Evolutionary conservation across 1,140 invertebrate genomes (phyloP).

Genomic region (Plutomurus gul): DNA sequence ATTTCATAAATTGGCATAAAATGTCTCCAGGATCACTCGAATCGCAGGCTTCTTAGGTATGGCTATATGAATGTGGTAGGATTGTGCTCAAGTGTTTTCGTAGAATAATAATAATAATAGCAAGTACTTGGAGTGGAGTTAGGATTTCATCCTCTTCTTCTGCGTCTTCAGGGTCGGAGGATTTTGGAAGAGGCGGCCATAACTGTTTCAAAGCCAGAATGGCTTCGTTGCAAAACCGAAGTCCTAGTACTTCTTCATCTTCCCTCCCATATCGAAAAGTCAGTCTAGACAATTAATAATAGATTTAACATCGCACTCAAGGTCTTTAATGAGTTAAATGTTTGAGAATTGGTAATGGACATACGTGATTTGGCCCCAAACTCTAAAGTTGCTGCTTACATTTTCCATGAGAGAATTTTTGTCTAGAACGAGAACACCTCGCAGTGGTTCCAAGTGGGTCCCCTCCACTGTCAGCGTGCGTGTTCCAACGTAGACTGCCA

Average conservation of each 20-base stretch:
- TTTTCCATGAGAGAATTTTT: conserved; percentile 46
- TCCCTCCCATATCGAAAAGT: conserved; percentile 88
- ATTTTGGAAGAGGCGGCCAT: conserved; percentile 66
- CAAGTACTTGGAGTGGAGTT: conserved; percentile 71
- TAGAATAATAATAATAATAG: neutral
- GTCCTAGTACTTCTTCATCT: conserved; percentile 90
- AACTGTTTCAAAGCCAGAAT: conserved; percentile 83
- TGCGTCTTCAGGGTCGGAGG: conserved; percentile 45
- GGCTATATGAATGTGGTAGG: no score
- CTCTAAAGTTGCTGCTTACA: conserved; percentile 45
- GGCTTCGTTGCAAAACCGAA: conserved; percentile 89
- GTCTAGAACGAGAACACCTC: conserved; percentile 51
- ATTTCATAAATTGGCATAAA: no score
- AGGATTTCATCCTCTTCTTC: conserved; percentile 56
- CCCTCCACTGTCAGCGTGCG: conserved; percentile 47
- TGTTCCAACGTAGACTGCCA: conserved; percentile 53
- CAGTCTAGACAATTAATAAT: no score
- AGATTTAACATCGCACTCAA: no score
- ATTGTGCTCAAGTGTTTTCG: neutral
- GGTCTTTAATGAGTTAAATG: no score
- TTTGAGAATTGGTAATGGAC: no score
- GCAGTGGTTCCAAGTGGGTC: conserved; percentile 46
- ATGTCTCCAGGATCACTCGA: no score
- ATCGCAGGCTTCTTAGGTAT: no score
- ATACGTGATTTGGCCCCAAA: conserved; percentile 74